Evolutionary conservation across 23 tunicate genomes (phyloP).

Genomic region (Aplidium turbinatum): DNA sequence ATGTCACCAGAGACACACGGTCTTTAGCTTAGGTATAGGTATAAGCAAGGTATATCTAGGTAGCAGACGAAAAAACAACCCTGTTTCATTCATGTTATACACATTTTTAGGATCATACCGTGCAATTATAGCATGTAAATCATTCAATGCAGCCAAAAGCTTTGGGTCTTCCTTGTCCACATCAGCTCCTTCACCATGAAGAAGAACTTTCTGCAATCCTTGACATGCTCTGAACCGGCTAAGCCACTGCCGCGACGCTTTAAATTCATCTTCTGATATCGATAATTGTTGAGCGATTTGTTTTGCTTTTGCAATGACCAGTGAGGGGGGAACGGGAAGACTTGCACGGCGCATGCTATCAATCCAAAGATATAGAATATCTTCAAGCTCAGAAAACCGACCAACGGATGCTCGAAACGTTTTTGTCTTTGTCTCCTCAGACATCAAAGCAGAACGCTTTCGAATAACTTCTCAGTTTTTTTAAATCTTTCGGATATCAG

Average conservation of each 20-base stretch:
- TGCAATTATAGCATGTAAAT: slow-evolving; percentile 32
- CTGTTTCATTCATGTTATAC: slow-evolving; percentile 67
- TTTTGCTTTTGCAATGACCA: slow-evolving; percentile 31
- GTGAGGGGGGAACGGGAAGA: slow-evolving; percentile 39
- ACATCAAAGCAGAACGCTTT: slow-evolving; percentile 42
- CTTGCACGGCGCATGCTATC: slow-evolving; percentile 57
- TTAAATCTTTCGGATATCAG: slow-evolving; percentile 17
- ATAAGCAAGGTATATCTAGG: slow-evolving; percentile 38
- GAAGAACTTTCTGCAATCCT: slow-evolving; percentile 33
- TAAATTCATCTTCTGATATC: slow-evolving; percentile 45
- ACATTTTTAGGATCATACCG: slow-evolving; percentile 67
- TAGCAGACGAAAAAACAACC: slow-evolving; percentile 54
- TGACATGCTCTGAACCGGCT: slow-evolving; percentile 47
- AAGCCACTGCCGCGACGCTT: slow-evolving; percentile 53
- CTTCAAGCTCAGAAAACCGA: slow-evolving; percentile 44
- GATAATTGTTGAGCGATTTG: slow-evolving; percentile 55
- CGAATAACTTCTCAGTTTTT: slow-evolving; percentile 31
- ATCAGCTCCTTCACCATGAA: slow-evolving; percentile 52
- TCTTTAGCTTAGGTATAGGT: too few relatives aligned
- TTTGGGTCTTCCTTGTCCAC: slow-evolving; percentile 50
- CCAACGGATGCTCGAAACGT: slow-evolving; percentile 46
- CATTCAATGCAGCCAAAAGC: slow-evolving; percentile 29
- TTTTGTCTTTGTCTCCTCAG: slow-evolving; percentile 48
- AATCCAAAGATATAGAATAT: slow-evolving; percentile 47
- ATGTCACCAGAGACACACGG: too few relatives aligned